Percentiles rank a stretch among this genome's conserved stretches.
These are phyloP conservation scores for Gonatopus flavifemur DNA, from an alignment of 1,140 invertebrate species.

Conservation along the genomic window DNA sequence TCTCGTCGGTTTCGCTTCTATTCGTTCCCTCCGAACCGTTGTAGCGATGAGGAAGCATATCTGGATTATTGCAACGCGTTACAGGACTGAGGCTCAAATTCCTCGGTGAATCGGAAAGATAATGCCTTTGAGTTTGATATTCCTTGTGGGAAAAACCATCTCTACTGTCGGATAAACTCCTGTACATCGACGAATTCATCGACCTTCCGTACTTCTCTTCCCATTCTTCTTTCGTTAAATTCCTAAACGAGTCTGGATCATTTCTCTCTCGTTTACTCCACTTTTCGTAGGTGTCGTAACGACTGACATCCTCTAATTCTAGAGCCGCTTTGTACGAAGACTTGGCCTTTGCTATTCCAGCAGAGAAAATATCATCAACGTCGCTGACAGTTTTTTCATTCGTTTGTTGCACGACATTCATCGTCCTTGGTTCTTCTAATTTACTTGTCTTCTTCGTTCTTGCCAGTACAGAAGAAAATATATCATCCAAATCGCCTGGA, in stretches of 20 bases:
- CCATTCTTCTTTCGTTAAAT: constrained; percentile 55
- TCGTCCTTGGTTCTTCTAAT: constrained; percentile 1
- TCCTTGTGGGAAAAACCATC: background rate
- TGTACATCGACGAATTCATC: background rate
- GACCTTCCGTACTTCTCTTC: constrained; percentile 43
- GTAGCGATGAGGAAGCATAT: background rate
- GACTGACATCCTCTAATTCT: constrained; percentile 20
- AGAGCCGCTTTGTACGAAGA: constrained; percentile 9
- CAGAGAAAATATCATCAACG: constrained; percentile 38
- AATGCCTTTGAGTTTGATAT: background rate
- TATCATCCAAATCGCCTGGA: constrained; percentile 33
- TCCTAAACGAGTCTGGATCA: constrained; percentile 43
- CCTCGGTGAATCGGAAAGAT: constrained; percentile 3
- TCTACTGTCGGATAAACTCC: background rate
- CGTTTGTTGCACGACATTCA: background rate
- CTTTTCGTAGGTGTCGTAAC: constrained; percentile 3
- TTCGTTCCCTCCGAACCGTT: no score
- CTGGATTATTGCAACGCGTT: background rate
- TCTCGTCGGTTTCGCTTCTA: background rate
- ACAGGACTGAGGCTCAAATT: constrained; percentile 8
- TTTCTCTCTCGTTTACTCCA: constrained; percentile 40
- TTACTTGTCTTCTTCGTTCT: background rate
- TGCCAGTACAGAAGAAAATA: constrained; percentile 31
- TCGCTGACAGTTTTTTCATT: background rate
- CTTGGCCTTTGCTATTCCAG: constrained; percentile 28